phyloP scores from a whole-genome alignment of 1,140 invertebrate species.

The Episyrphus balteatus region DNA sequence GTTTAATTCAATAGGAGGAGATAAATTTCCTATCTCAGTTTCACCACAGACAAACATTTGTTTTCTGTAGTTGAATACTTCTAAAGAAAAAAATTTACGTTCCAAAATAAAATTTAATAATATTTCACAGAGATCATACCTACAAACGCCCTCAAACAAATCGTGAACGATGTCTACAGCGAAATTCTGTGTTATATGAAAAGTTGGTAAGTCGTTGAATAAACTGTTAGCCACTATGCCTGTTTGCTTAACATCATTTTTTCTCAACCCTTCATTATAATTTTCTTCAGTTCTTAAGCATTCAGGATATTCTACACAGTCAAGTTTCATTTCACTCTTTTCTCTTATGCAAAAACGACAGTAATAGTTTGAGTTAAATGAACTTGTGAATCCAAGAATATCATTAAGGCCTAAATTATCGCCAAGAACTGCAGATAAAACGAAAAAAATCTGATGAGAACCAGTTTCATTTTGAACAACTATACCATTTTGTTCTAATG shows the following conservation, averaged over 20 bases:
- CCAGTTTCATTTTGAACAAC: background rate
- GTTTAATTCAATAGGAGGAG: background rate
- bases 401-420: slow-evolving; percentile 1
- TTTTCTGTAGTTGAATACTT: slow-evolving; percentile 7
- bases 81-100: slow-evolving; percentile 19
- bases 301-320: background rate
- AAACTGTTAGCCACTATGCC: slow-evolving; percentile 1
- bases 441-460: background rate
- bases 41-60: slow-evolving; percentile 18
- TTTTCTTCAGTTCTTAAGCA: background rate
- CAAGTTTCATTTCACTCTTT: background rate
- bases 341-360: background rate
- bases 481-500: too few species aligned
- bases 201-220: slow-evolving; percentile 1
- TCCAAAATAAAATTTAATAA: background rate
- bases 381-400: background rate
- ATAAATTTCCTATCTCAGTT: background rate
- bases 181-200: slow-evolving; percentile 4
- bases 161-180: slow-evolving; percentile 1
- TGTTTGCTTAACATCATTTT: background rate
- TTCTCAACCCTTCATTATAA: background rate
- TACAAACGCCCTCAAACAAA: slow-evolving; percentile 3
- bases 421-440: background rate
- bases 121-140: background rate
- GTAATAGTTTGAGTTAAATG: background rate